These are phyloP conservation scores for Macroteleia sp. DNA, from an alignment of 2,888 invertebrate species.

Conservation along the genomic window DNA sequence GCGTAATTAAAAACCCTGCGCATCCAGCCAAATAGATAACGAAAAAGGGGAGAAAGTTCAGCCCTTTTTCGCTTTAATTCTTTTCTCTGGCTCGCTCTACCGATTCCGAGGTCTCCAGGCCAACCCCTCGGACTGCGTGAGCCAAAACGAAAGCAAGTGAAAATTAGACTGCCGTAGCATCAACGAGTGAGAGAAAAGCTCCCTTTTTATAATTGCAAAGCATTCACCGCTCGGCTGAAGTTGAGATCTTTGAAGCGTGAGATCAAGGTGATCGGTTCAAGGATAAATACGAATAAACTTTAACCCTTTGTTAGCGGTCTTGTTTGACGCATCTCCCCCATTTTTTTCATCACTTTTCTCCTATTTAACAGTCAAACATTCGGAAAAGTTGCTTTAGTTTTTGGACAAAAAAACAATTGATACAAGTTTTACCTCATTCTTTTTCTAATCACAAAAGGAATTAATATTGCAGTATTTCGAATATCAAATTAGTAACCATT, in stretches of 20 bases:
- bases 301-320: constrained; percentile 47
- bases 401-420: not conserved
- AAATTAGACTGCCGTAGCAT: constrained; percentile 62
- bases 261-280: constrained; percentile 69
- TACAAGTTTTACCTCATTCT: too few relatives aligned
- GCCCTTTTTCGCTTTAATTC: constrained; percentile 75
- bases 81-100: constrained; percentile 63
- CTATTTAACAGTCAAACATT: constrained; percentile 18
- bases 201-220: constrained; percentile 78
- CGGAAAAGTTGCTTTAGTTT: constrained; percentile 3
- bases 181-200: constrained; percentile 54
- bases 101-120: constrained; percentile 34
- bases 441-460: too few relatives aligned
- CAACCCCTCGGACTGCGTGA: constrained; percentile 47
- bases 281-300: constrained; percentile 71
- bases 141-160: constrained; percentile 60
- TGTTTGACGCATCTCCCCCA: constrained; percentile 16
- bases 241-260: constrained; percentile 69
- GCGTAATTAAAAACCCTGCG: constrained; percentile 81
- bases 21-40: constrained; percentile 79
- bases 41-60: constrained; percentile 74
- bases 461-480: too few relatives aligned
- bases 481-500: too few relatives aligned
- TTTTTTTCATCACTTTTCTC: not conserved
- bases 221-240: constrained; percentile 68